Evolutionary conservation across 2,888 invertebrate genomes (phyloP).

Genomic region (Rhimphoctona megacephalus): DNA sequence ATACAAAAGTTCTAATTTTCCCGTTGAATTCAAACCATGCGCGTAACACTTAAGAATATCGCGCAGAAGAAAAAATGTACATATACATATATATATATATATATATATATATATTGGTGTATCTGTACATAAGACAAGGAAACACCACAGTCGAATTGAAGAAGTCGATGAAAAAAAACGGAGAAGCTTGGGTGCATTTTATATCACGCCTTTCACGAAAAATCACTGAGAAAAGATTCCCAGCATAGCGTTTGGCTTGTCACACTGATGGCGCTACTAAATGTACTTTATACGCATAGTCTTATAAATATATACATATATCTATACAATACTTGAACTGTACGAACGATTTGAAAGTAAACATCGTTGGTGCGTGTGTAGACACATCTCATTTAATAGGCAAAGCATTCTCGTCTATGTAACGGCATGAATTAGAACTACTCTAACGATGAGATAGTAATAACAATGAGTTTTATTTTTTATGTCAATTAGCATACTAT

Average conservation of each 20-base stretch:
- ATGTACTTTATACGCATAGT: constrained; percentile 8
- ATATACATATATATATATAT: neutral
- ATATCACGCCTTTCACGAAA: constrained; percentile 68
- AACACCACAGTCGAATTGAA: constrained; percentile 13
- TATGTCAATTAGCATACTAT: constrained; percentile 9
- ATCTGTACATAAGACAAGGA: neutral
- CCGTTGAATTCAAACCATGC: constrained; percentile 66
- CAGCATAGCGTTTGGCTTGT: constrained; percentile 63
- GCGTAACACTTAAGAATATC: constrained; percentile 69
- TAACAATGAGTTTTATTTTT: constrained; percentile 71
- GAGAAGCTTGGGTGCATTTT: constrained; percentile 59
- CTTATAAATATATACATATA: neutral
- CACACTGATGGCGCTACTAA: constrained; percentile 41
- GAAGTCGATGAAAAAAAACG: constrained; percentile 17
- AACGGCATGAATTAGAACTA: constrained; percentile 76
- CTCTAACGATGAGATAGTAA: constrained; percentile 72
- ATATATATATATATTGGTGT: constrained; percentile 2
- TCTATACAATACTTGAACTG: constrained; percentile 9
- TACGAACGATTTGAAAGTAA: constrained; percentile 68
- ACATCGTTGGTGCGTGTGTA: constrained; percentile 55
- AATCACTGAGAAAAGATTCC: constrained; percentile 59
- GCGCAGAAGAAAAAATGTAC: constrained; percentile 50
- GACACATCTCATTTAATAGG: constrained; percentile 73
- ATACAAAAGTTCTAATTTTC: constrained; percentile 68
- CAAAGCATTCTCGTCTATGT: constrained; percentile 70